Evolutionary conservation across 2,888 invertebrate species (phyloP).

Genomic region (Sarcophaga carnaria): DNA sequence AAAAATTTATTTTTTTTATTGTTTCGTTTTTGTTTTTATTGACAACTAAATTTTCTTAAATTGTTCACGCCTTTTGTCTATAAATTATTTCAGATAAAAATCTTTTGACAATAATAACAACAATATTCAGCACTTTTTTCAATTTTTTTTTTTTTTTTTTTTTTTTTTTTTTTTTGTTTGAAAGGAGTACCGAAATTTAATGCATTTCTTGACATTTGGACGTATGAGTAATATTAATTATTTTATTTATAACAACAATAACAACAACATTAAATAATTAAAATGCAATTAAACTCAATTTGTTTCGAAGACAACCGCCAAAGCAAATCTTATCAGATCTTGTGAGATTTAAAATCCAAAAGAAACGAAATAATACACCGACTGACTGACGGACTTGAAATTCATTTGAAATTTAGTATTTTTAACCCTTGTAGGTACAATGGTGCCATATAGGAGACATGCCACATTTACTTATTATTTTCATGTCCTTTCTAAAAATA

Average conservation of each 20-base stretch:
- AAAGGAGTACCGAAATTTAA: constrained; percentile 13
- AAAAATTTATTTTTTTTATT: constrained; percentile 21
- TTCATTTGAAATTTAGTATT: no score
- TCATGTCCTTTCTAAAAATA: no score
- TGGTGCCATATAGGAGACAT: no score
- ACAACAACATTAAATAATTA: background rate
- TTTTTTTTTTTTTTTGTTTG: background rate
- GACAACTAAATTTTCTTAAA: constrained; percentile 69
- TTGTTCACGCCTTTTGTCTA: constrained; percentile 67
- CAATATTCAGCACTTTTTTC: background rate
- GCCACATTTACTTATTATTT: no score
- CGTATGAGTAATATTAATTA: constrained; percentile 55
- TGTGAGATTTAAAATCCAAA: no score
- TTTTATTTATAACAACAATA: background rate
- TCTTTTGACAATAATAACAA: constrained; percentile 61
- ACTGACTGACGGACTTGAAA: no score
- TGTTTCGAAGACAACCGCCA: background rate
- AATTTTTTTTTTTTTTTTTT: background rate
- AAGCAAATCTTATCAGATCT: background rate
- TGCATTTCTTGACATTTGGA: constrained; percentile 20
- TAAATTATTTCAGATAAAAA: constrained; percentile 66
- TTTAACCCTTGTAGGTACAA: no score
- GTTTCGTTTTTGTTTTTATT: constrained; percentile 47
- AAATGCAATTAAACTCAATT: constrained; percentile 12
- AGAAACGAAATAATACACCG: no score